Base-by-base conservation (phyloP, 1,140 invertebrate species). In the Hesperophylax magnus region DNA sequence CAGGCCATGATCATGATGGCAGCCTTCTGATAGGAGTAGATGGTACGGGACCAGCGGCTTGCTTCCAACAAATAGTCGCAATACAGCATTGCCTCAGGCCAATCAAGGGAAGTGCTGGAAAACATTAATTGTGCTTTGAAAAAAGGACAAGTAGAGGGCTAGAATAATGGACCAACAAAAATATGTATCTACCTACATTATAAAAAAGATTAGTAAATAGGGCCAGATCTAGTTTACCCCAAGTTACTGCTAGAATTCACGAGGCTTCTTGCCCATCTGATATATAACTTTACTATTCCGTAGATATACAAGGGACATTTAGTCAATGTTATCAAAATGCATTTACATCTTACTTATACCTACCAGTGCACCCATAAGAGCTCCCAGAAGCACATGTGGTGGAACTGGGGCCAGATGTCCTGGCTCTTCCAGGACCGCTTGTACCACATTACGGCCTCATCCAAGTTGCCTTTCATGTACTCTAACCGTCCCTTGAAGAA, bases 361-460 rank as follows among this genome's bases (percentile, higher is more conserved):
- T 88, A 95, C 94, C 94, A 93, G 86, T 97, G 92, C 9, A 95
- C 93, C 97, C 97, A 99, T 90, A 98, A 93, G 24, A 98, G 90
- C 88, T 99, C 98, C 98, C 98, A 99, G 87, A 94, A 98, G 87
- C 97, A 98, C 0, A 99, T 87, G 87, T 98, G 97, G 89, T 98
- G 97, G 87, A 99, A 98, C 86, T 99, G 97, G 5, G 94, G 93
- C 96, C 98, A 99, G 9, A 95, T 90, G 80, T 93, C 88, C 86
- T 98, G 97, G 15, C 95, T 96, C 67, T 95, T 92, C 90, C 97
- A 95, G 0, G 96, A 97, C 82, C 92, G 93, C 58, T 93, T 93
- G 88, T 97, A 98, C 89, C 93, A 97, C 1, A 90, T 86, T 63
- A 96, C 92, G 3, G 96, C 94, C 31, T 93, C 91, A 61, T 94